Percentiles rank a stretch among this genome's conserved stretches.
Evolutionary conservation across 2,113 vertebrate genomes (phyloP).

Genomic region (Zosterops borbonicus): DNA sequence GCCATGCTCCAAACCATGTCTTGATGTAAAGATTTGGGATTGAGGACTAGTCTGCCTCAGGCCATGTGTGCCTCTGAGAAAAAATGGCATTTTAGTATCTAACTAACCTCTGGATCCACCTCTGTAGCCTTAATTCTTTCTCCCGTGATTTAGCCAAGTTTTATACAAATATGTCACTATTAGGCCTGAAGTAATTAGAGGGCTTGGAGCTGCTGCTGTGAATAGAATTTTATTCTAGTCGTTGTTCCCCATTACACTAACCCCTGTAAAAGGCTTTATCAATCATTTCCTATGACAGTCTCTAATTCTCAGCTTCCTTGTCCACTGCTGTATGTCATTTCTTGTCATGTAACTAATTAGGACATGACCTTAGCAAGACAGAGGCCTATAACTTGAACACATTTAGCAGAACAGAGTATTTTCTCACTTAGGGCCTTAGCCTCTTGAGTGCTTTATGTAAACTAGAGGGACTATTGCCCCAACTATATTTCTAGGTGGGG

Average conservation of each 20-base stretch:
- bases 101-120: background rate
- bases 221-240: background rate
- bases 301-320: constrained; percentile 3
- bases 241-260: background rate
- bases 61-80: background rate
- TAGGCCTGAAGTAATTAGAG: background rate
- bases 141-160: background rate
- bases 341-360: constrained; percentile 1
- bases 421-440: background rate
- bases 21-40: background rate
- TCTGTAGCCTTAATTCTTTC: background rate
- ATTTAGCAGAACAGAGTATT: background rate
- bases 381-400: background rate
- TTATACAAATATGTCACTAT: background rate
- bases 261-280: background rate
- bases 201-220: background rate
- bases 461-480: background rate
- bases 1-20: background rate
- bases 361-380: background rate
- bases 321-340: background rate
- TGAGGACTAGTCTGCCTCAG: background rate
- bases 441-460: background rate
- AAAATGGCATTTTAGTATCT: background rate
- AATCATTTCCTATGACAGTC: background rate
- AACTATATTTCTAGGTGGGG: background rate